phyloP scores from a whole-genome alignment of 2,113 vertebrate genomes.

The Pandion haliaetus region DNA sequence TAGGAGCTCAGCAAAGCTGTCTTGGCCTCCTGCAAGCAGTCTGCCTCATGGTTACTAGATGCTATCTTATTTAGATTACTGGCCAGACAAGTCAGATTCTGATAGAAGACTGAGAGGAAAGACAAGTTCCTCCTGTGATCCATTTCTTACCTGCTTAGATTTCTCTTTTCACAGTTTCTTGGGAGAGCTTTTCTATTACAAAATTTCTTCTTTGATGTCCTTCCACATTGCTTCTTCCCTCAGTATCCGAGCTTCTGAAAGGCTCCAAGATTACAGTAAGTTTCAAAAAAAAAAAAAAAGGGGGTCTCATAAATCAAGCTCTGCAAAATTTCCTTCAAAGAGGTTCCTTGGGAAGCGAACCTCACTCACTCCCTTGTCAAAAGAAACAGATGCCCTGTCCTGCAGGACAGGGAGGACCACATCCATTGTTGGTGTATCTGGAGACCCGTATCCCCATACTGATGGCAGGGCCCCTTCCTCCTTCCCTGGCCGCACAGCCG shows the following conservation, averaged over 20 bases:
- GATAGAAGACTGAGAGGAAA: background rate
- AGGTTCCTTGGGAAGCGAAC: background rate
- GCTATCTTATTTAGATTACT: background rate
- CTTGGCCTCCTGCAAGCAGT: background rate
- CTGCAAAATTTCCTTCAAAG: background rate
- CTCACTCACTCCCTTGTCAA: background rate
- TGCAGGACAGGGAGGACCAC: background rate
- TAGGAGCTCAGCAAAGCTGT: background rate
- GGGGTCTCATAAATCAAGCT: background rate
- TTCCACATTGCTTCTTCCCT: background rate
- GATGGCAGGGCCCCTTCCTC: background rate
- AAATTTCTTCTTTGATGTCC: background rate
- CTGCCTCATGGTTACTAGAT: background rate
- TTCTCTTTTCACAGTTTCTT: background rate
- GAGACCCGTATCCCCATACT: background rate
- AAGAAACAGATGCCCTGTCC: background rate
- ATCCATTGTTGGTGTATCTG: background rate
- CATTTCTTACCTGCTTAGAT: background rate
- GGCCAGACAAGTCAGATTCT: background rate
- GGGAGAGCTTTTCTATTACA: background rate
- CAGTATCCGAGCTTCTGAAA: background rate
- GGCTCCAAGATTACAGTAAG: background rate
- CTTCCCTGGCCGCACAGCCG: accelerated
- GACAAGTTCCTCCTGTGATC: background rate
- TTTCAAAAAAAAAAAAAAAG: background rate